Base-by-base conservation (phyloP, 1,140 invertebrate species). In the Parasteatoda tepidariorum region DNA sequence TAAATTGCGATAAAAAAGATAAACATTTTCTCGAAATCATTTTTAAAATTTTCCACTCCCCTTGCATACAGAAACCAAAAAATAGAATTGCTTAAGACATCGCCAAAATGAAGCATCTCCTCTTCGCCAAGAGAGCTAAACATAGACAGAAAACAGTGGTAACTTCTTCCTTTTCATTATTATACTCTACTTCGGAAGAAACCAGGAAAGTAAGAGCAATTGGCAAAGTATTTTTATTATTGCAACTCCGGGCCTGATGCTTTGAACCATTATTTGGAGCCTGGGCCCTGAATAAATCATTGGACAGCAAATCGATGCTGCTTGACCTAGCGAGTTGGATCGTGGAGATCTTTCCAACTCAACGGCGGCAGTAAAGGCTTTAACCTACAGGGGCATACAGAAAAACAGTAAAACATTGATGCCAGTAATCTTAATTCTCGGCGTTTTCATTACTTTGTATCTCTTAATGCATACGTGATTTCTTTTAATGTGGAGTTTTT, bases 381-480 rank as follows among this genome's bases (percentile, higher is more conserved):
- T 71, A 70, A 82, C 66, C 67, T 34, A 28, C 28, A 28, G 31
- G 57, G 33, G 26, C 41, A 61, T 22, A 26, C 24, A 18, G 34
- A 26, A 54, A 62, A 54, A 64, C 13, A 28, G 33, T 34, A 82
- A 62, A 67, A 38, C 41, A 15, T 18, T 11, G 55, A 24, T 9
- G 48, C 31, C 1, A 48, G 54, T 71, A 82, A 82, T 82, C 78
- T 82, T 82, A 82, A 82, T 82, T 82, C 71, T 57, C 26, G 78
- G 61, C 66, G 78, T 82, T 82, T 82, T 82, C 78, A 82, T 82
- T 82, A 82, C 78, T 82, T 82, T 70, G 78, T 71, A 70, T 82
- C 78, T 82, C 68, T 82, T 70, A 82, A 82, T 82, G 71, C 66
- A 70, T 70, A 82, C 66, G 34, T 70, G 67, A 70, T 82, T 82